Base-by-base conservation (phyloP, 2,888 invertebrate species). In the Thera britannica region DNA sequence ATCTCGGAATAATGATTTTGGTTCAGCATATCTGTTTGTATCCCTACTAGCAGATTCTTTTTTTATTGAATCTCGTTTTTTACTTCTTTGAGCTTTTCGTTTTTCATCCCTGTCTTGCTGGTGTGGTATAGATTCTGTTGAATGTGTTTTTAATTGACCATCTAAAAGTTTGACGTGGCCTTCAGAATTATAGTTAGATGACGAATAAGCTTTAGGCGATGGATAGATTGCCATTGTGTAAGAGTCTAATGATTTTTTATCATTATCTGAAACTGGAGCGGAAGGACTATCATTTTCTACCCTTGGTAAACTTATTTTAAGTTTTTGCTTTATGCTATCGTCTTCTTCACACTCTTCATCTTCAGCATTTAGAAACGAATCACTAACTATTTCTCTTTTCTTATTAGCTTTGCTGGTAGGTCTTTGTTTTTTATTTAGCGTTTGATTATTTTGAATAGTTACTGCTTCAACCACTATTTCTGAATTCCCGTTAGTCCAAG, bases 281-380 rank as follows among this genome's bases (percentile, higher is more conserved):
- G 87, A 86, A 60, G 67, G 73, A 65, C 77, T 85, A 48, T 85
- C 81, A 48, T 71, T 76, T 64, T 74, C 79, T 54, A 86, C 79
- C 72, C 82, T 79, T 0, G 88, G 90, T 65, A 89, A 69, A 66
- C 82, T 80, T 38, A 90, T 84, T 61, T 83, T 79, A 12, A 89
- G 66, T 71, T 83, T 85, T 62, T 78, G 81, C 69, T 85, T 89
- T 2, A 77, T 71, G 46, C 72, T 83, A 46, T 83, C 75, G 64
- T 81, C 80, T 58, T 83, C 78, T 36, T 69, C 67, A 52, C 58
- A 55, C 4, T 81, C 75, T 48, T 77, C 71, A 51, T 79, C 76
- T 73, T 78, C 74, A 34, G 66, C 57, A 65, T 70, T 70, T 36
- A 57, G 69, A 9, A 71, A 72, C 12, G 63, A 41, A 44, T 79